Percentiles rank a stretch among this genome's conserved stretches.
Evolutionary conservation across 2,797 vertebrate species (phyloP).

Genomic region (Pseudochaenichthys georgianus): DNA sequence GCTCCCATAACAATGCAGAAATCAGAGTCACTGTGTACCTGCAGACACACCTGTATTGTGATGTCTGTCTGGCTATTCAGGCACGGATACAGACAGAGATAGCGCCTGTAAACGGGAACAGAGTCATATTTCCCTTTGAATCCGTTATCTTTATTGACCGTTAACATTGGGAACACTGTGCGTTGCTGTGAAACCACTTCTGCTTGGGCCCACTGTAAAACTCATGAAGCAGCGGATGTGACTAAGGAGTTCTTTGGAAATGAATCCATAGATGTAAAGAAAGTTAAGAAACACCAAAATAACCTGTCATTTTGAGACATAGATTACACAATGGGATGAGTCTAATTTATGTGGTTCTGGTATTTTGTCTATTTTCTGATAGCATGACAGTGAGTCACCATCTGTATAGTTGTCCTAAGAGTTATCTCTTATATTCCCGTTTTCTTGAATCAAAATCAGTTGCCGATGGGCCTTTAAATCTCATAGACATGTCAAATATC

Average conservation of each 20-base stretch:
- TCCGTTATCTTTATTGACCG: constrained; percentile 16
- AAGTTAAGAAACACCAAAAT: not conserved
- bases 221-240: constrained; percentile 6
- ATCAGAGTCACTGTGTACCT: not conserved
- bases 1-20: not conserved
- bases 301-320: no score
- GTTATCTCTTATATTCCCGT: not conserved
- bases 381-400: not conserved
- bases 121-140: constrained; percentile 4
- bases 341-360: no score
- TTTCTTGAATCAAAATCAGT: not conserved
- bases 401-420: not conserved
- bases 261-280: not conserved
- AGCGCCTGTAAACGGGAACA: not conserved
- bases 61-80: not conserved
- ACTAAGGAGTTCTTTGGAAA: constrained; percentile 17
- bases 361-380: not conserved
- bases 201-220: not conserved
- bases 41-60: not conserved
- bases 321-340: not conserved
- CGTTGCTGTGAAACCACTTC: constrained; percentile 8
- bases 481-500: not conserved
- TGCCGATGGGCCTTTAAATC: not conserved
- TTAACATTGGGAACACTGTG: not conserved
- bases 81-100: constrained; percentile 10